phyloP scores from a whole-genome alignment of 2,113 vertebrate genomes.

The Neolamprologus cancellatus region DNA sequence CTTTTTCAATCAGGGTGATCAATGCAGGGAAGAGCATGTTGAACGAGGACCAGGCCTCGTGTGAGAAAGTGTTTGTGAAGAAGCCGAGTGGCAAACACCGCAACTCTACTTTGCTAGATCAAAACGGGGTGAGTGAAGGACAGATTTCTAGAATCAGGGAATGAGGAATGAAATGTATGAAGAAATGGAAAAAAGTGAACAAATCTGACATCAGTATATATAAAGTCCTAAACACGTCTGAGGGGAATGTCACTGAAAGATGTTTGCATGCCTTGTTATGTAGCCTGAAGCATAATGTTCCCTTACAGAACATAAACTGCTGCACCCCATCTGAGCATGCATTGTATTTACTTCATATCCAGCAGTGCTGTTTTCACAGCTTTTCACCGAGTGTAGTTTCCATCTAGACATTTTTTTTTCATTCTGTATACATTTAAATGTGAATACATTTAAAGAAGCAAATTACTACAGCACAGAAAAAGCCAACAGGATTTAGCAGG shows the following conservation, averaged over 20 bases:
- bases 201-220: background rate
- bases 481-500: background rate
- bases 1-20: conserved; percentile 80
- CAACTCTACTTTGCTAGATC: conserved; percentile 61
- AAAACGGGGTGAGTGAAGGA: conserved; percentile 62
- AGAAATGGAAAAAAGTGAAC: background rate
- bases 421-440: background rate
- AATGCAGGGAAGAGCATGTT: conserved; percentile 97
- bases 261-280: background rate
- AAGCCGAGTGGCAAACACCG: conserved; percentile 68
- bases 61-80: conserved; percentile 86
- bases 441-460: background rate
- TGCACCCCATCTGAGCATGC: background rate
- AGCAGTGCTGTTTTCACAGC: background rate
- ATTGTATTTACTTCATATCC: background rate
- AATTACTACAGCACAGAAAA: background rate
- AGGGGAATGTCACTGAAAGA: background rate
- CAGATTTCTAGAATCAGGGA: background rate
- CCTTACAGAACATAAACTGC: background rate
- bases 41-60: conserved; percentile 96
- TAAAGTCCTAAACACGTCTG: background rate
- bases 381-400: background rate
- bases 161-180: background rate
- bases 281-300: background rate
- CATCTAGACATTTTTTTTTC: background rate